Base-by-base conservation (phyloP, 2,888 invertebrate genomes). In the Chirona hameri region DNA sequence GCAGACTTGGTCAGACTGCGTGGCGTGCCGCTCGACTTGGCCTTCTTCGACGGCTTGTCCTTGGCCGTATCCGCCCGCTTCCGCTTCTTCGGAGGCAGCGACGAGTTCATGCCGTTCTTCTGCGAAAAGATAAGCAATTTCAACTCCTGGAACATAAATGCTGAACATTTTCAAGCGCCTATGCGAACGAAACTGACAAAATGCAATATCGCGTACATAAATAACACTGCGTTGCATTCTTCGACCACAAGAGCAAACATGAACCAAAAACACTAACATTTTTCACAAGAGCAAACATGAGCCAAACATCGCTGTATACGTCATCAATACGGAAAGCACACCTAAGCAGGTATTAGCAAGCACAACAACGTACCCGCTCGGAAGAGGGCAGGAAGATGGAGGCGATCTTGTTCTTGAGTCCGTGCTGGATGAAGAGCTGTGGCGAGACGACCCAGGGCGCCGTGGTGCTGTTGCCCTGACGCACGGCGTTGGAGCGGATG, bases 371-470 rank as follows among this genome's bases (percentile, higher is more conserved):
- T 80, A 80, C 80, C 55, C 80, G 80, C 27, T 52, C 52, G 0
- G 57, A 81, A 65, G 79, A 29, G 18, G 83, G 81, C 52, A 83
- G 72, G 60, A 84, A 84, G 81, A 84, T 82, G 31, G 83, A 83
- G 9, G 87, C 87, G 85, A 88, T 87, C 85, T 88, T 88, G 85
- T 85, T 87, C 24, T 86, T 86, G 21, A 89, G 85, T 29, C 84
- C 85, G 82, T 88, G 86, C 84, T 87, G 87, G 82, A 87, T 87
- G 48, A 88, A 87, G 81, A 87, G 85, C 9, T 86, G 85, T 46
- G 87, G 87, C 83, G 87, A 86, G 2, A 89, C 88, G 1, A 88
- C 86, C 88, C 88, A 89, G 0, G 88, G 88, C 84, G 87, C 87
- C 81, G 86, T 87, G 7, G 86, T 84, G 72, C 86, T 85, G 31